Evolutionary conservation across 2,113 vertebrate genomes (phyloP), one percentile per base, ranked within the genome.

Genomic region (Megaceryle torquata): DNA sequence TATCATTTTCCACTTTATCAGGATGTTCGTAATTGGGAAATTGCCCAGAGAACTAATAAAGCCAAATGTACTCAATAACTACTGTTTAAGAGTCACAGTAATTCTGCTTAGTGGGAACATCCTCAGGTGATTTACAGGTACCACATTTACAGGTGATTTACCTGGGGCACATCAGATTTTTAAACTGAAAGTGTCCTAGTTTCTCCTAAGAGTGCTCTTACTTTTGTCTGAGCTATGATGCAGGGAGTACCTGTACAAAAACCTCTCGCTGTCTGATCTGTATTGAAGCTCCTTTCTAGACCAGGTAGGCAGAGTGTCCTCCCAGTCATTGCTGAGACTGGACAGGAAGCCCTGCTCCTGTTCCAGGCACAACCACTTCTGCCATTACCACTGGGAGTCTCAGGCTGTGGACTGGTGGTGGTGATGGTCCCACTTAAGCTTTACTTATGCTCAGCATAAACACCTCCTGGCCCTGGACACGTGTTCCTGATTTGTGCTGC

Each of bases 41-140:
- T 96, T 95, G 81, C 93, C 88, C 91, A 93, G 91, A 94, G 88
- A 92, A 94, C 78, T 95, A 94, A 95, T 96, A 96, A 96, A 94
- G 77, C 83, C 78, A 93, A 94, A 96, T 94, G 78, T 91, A 93
- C 88, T 95, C 94, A 96, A 80, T 96, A 96, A 82, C 86, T 87
- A 76, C 91, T 96, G 92, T 92, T 95, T 92, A 96, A 92, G 89
- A 86, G 91, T 72, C n/a, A 59, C 59, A 39, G 72, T 87, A 92
- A 94, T 87, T 95, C 70, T 93, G 81, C 83, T 93, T 85, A 94
- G 81, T 20, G 65, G n/a, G 31, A 91, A 43, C 50, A 82, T 89
- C 77, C 59, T 70, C n/a, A 69, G 81, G 74, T 96, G 91, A 93
- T 95, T 95, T 97, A 94, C 77, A 92, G 81, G 54, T 95, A 92